phyloP scores from a whole-genome alignment of 1,140 invertebrate genomes.

The Apis laboriosa region DNA sequence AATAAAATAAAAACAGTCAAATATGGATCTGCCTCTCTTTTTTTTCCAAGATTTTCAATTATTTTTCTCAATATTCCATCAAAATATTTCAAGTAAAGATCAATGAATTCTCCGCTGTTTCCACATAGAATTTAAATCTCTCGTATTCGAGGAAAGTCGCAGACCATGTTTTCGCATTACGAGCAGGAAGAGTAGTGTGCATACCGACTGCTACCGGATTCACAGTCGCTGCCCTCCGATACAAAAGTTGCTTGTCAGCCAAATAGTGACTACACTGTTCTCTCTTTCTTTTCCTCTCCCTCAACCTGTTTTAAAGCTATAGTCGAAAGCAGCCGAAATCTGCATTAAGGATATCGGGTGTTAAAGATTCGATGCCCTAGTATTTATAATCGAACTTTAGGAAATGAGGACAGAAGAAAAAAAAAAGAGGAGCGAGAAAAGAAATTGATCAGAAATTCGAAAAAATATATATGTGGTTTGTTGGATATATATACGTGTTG shows the following conservation, averaged over 20 bases:
- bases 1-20: too few relatives aligned
- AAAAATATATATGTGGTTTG: too few relatives aligned
- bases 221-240: constrained; percentile 68
- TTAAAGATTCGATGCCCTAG: constrained; percentile 28
- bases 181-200: constrained; percentile 57
- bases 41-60: too few relatives aligned
- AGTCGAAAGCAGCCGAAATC: constrained; percentile 42
- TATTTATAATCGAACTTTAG: constrained; percentile 50
- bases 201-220: constrained; percentile 70
- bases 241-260: constrained; percentile 60
- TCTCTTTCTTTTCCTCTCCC: not conserved
- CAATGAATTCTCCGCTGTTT: not conserved
- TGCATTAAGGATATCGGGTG: constrained; percentile 49
- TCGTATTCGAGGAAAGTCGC: constrained; percentile 17
- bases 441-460: not conserved
- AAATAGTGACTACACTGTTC: not conserved
- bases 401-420: constrained; percentile 44
- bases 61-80: too few relatives aligned
- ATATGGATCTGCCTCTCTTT: too few relatives aligned
- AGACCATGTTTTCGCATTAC: constrained; percentile 54
- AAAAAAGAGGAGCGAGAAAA: constrained; percentile 28
- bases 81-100: not conserved
- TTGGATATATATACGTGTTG: too few relatives aligned
- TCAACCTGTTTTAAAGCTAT: constrained; percentile 38
- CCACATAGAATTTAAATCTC: not conserved